phyloP scores from a whole-genome alignment of 2,888 invertebrate species.

The Trissoscelio sp. region DNA sequence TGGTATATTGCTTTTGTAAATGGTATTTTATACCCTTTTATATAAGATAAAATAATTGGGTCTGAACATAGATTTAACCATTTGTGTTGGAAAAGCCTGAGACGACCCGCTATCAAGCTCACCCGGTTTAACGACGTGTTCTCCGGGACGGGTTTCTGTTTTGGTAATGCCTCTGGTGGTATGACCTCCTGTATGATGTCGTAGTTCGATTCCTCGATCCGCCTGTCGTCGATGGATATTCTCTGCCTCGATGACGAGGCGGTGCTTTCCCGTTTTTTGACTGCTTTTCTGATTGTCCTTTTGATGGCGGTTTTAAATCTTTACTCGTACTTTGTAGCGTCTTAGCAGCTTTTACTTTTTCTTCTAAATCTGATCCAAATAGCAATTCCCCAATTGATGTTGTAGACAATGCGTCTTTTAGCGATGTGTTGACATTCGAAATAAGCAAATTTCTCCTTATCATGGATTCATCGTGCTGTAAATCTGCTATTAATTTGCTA shows the following conservation, averaged over 20 bases:
- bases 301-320: constrained; percentile 20
- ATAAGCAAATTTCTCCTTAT: constrained; percentile 58
- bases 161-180: neutral
- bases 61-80: constrained; percentile 9
- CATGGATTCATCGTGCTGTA: constrained; percentile 59
- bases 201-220: constrained; percentile 17
- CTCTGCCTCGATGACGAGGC: constrained; percentile 12
- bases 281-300: neutral
- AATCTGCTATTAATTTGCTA: constrained; percentile 52
- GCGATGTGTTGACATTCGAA: constrained; percentile 22
- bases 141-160: neutral
- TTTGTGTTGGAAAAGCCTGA: neutral
- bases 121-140: neutral
- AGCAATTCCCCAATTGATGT: constrained; percentile 43
- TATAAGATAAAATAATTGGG: constrained; percentile 43
- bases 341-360: constrained; percentile 46
- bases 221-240: constrained; percentile 4
- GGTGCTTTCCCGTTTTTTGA: constrained; percentile 62
- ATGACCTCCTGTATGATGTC: neutral
- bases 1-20: constrained; percentile 40
- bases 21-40: constrained; percentile 59
- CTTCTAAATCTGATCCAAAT: constrained; percentile 52
- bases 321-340: constrained; percentile 16
- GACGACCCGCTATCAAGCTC: neutral
- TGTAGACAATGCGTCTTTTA: constrained; percentile 42